Evolutionary conservation across 2,113 vertebrate genomes (phyloP), one percentile per base, ranked within the genome.

Genomic region (Urocitellus parryii): DNA sequence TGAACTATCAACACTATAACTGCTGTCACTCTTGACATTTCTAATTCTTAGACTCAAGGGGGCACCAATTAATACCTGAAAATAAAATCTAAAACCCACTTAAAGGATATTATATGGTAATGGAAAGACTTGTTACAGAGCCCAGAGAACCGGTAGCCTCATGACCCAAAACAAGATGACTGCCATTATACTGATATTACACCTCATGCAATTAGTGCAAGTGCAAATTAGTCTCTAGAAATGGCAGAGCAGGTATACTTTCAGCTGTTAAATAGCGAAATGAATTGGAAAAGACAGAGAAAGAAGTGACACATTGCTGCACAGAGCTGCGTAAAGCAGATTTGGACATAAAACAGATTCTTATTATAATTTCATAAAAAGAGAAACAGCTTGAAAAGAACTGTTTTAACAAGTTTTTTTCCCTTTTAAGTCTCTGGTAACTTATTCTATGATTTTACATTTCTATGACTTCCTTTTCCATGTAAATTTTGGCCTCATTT

Each of bases 181-280:
- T 94, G 91, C 34, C 91, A 94, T 98, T 98, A 97, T 84, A 27
- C 72, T 92, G 51, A 89, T 97, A 95, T 34, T 96, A 73, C 95
- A 90, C 78, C n/a, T 87, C 48, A 17, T 94, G 92, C 94, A 97
- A 97, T 97, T 98, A 98, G 95, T 3, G 5, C 73, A 94, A 97
- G 70, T 58, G 87, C 88, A 95, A 97, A 97, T 98, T 98, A 96
- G 90, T 96, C 29, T 68, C 83, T 86, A 93, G 94, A 97, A 97
- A 98, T 95, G 86, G 88, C 80, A 97, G 96, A 95, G 88, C 51
- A 92, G 92, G 73, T 82, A 90, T 51, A 91, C 17, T 84, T 77
- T 96, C 56, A 91, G 87, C 84, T 93, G 97, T 92, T 91, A 89
- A 98, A 97, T 56, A 81, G 67, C 68, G 76, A 53, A 86, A n/a